These are phyloP conservation scores for Centrocercus urophasianus DNA, from an alignment of 2,113 vertebrate genomes.

Conservation along the genomic window DNA sequence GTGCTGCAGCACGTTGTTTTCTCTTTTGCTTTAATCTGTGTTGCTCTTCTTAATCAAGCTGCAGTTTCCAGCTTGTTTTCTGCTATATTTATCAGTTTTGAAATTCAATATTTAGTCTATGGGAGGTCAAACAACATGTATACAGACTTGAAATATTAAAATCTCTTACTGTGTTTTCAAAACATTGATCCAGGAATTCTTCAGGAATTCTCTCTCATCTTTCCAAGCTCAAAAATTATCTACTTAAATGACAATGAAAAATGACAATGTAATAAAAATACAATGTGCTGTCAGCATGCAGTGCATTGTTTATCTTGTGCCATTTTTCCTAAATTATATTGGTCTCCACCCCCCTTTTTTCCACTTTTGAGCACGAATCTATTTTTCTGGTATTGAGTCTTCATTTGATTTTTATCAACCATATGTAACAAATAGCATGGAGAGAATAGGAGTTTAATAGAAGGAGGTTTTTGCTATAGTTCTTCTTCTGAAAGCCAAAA, in stretches of 20 bases:
- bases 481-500: neutral
- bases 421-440: neutral
- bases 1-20: neutral
- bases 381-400: neutral
- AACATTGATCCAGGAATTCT: neutral
- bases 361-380: neutral
- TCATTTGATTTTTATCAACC: neutral
- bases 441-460: neutral
- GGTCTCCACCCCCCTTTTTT: neutral
- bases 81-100: neutral
- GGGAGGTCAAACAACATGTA: neutral
- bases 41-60: neutral
- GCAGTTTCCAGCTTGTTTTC: neutral
- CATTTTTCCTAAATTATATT: neutral
- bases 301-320: neutral
- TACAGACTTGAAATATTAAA: neutral
- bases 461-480: neutral
- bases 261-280: fast-evolving
- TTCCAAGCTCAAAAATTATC: neutral
- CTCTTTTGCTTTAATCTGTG: neutral
- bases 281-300: neutral
- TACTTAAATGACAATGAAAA: neutral
- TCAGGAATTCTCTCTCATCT: neutral
- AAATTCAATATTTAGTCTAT: neutral
- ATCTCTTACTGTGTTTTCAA: neutral